Base-by-base conservation (phyloP, 2,888 invertebrate species). In the Caenorhabditis japonica region DNA sequence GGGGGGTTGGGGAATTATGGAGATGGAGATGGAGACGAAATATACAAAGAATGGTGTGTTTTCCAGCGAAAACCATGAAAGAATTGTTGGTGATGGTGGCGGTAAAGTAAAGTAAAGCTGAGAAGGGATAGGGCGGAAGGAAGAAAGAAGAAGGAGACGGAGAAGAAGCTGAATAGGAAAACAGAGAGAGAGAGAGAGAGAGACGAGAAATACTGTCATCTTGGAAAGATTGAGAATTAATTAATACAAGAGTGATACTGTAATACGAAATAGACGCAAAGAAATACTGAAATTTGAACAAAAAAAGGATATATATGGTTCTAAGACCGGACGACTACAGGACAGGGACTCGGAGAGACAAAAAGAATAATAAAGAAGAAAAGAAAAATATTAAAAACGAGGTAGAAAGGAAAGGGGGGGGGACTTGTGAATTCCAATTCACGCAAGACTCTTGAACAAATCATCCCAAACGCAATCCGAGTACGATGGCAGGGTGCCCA, bases 381-480 rank as follows among this genome's bases (percentile, higher is more conserved):
- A 10, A 30, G 12, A 15, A 12, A 33, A n/a, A 19, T 19, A 8
- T 19, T 33, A 23, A 5, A 38, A 15, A 21, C 30, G 53, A 23
- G 17, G 55, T 39, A 33, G 41, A 13, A 13, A 13, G 3, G 3
- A 21, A n/a, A 41, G 19, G 30, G 13, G 3, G 46, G 34, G 38
- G 34, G 34, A 39, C 15, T 12, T 52, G 36, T 36, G 3, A 39
- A 38, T n/a, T 25, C n/a, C n/a, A n/a, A 30, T 49, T 49, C 47
- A 49, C 19, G 30, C 30, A 49, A 61, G 39, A 8, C 51, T 49
- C 56, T 70, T 70, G 39, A 56, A 52, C 2, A 52, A 21, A n/a
- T 71, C 71, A 4, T 58, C 61, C 71, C 71, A 72, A 19, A 53
- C 41, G 15, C 15, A 46, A 5, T 17, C 44, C n/a, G 33, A 34